Evolutionary conservation across 2,888 invertebrate species (phyloP), one percentile per base, ranked within the genome.

Genomic region (Oasisia sp.): DNA sequence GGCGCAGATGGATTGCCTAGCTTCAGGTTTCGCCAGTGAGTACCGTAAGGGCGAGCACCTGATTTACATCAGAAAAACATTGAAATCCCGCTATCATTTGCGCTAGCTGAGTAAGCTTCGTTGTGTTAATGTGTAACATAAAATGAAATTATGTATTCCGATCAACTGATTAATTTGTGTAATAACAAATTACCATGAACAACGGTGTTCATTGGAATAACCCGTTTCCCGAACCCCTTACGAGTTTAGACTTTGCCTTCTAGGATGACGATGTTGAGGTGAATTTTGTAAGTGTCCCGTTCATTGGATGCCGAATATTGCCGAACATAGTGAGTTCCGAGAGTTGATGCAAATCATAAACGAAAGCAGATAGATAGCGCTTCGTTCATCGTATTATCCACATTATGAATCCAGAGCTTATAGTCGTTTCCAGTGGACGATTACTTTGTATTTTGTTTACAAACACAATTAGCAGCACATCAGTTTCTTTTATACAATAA

Each of bases 1-100:
- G 74, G 74, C 74, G 74, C 74, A 74, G 74, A 74, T 74, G 74
- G 74, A 74, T 74, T 74, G 74, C 74, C 74, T n/a, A 74, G 74
- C 74, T 74, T 74, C 74, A 74, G 74, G 74, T 74, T 74, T 74
- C 74, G 74, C 74, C 74, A 74, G 74, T 74, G 74, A 74, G 74
- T 74, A 27, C 74, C 74, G 74, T 74, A 74, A 74, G 74, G 74
- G 74, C n/a, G 74, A n/a, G 74, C n/a, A 74, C 74, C 74, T 74
- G 74, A 74, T 27, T 74, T 74, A 74, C 74, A 74, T 74, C 74
- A 74, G 7, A n/a, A 74, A 3, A 74, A 74, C 74, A 74, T 74
- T 74, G 27, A 74, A 74, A 74, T 74, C 7, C 74, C 74, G 74
- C 27, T 74, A 74, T 74, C 7, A 27, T n/a, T 19, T 74, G 74